Evolutionary conservation across 2,888 invertebrate species (phyloP), one percentile per base, ranked within the genome.

Genomic region (Axea sp.): DNA sequence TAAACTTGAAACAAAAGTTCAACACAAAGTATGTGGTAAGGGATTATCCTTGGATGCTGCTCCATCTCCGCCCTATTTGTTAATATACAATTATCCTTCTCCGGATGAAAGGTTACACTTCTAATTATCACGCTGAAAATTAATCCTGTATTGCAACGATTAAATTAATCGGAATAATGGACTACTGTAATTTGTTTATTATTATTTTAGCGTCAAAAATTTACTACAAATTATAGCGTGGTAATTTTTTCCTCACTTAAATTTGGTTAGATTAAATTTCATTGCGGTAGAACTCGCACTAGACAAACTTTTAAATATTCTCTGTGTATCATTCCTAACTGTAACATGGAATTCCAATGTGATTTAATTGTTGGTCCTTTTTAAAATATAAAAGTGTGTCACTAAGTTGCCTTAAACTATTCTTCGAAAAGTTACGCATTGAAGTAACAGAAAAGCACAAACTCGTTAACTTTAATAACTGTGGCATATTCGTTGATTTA

Each of bases 1-100:
- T 60, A 72, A 73, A 73, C 57, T 67, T 37, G 33, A 62, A 68
- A 68, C 73, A 68, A 57, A 73, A 73, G 67, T 73, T 68, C 49
- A 55, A 51, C 62, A 37, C 53, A 62, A 51, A 55, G 43, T 67
- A 62, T 62, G 49, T 14, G 53, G 37, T 28, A 47, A 53, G 28
- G 53, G 37, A 53, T 73, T 65, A 55, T 60, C 65, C 31, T 9
- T 8, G 24, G 47, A 41, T 28, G 28, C 19, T n/a, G 47, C 24
- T 26, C 43, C 26, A 41, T 55, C 47, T n/a, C 3, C 4, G 4
- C 4, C 2, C 19, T 3, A 22, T 62, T 71, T 41, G 39, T 69
- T 68, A 49, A 69, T 55, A 37, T 33, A 55, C 47, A 53, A 62
- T 53, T 69, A 69, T 55, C 19, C 12, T 59, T 47, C 37, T 30